A percentile compares a stretch with the other conserved stretches of the same genome.
phyloP scores from a whole-genome alignment of 2,113 vertebrate species.

The Ailuropoda melanoleuca region DNA sequence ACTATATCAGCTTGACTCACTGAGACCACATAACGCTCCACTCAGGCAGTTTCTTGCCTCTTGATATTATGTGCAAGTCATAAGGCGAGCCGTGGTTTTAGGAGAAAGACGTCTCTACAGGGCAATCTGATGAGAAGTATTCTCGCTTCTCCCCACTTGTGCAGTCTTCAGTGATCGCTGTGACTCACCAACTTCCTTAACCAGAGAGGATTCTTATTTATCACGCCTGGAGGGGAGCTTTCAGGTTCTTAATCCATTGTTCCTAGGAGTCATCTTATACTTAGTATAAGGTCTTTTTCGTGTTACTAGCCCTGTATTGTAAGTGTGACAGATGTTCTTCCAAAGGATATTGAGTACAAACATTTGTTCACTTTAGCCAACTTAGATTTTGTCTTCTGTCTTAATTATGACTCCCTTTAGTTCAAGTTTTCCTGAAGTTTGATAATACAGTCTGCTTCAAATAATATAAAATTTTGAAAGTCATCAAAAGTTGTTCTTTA shows the following conservation, averaged over 20 bases:
- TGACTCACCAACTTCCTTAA: not conserved
- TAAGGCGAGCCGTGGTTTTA: not conserved
- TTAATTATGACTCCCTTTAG: constrained; percentile 12
- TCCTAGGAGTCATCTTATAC: not conserved
- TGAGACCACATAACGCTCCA: not conserved
- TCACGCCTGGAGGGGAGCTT: not conserved
- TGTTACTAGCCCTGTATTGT: not conserved
- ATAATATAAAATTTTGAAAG: constrained; percentile 21
- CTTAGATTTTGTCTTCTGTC: constrained; percentile 15
- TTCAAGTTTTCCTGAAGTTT: constrained; percentile 44
- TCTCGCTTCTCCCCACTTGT: not conserved
- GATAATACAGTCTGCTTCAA: not conserved
- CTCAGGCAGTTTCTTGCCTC: not conserved
- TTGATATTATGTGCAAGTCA: not conserved
- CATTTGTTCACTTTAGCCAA: not conserved
- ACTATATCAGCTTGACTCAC: not conserved
- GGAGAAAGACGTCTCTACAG: not conserved
- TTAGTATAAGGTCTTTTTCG: not conserved
- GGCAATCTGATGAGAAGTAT: not conserved
- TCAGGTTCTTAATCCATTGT: not conserved
- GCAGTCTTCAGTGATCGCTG: not conserved
- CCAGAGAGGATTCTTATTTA: not conserved
- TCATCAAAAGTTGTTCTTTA: constrained; percentile 3
- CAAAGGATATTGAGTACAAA: not conserved
- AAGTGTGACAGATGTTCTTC: not conserved